phyloP scores from a whole-genome alignment of 2,113 vertebrate genomes.

The Thunnus maccoyii region DNA sequence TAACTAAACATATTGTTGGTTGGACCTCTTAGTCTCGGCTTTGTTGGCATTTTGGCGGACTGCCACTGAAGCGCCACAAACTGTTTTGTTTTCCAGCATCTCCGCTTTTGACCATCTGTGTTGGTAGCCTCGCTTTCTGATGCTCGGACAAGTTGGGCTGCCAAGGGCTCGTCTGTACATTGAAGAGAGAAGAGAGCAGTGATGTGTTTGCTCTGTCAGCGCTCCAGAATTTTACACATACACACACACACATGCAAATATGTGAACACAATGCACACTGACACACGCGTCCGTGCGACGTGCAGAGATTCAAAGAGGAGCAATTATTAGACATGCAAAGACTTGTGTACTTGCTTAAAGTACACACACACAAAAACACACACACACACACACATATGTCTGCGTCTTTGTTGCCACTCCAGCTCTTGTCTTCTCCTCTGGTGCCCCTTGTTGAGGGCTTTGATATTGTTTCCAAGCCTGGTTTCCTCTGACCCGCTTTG shows the following conservation, averaged over 20 bases:
- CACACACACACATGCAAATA: neutral
- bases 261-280: slow-evolving; percentile 25
- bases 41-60: slow-evolving; percentile 65
- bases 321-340: slow-evolving; percentile 36
- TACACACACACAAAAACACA: slow-evolving; percentile 6
- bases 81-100: slow-evolving; percentile 68
- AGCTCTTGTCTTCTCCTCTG: slow-evolving; percentile 75
- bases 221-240: slow-evolving; percentile 51
- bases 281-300: neutral
- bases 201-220: slow-evolving; percentile 66
- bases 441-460: slow-evolving; percentile 72
- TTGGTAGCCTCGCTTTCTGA: slow-evolving; percentile 61
- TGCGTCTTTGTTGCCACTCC: slow-evolving; percentile 72
- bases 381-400: slow-evolving; percentile 18
- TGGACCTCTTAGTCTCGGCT: slow-evolving; percentile 61
- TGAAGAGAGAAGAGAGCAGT: slow-evolving; percentile 46
- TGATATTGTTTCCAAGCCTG: slow-evolving; percentile 77
- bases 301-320: slow-evolving; percentile 40
- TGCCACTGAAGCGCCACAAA: slow-evolving; percentile 56
- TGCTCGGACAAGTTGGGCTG: slow-evolving; percentile 57
- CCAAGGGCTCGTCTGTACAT: slow-evolving; percentile 61
- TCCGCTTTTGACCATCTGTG: slow-evolving; percentile 75
- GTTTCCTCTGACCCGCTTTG: slow-evolving; percentile 79
- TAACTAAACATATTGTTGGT: slow-evolving; percentile 70
- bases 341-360: slow-evolving; percentile 35